Evolutionary conservation across 2,888 invertebrate genomes (phyloP).

Genomic region (Caenorhabditis panamensis): DNA sequence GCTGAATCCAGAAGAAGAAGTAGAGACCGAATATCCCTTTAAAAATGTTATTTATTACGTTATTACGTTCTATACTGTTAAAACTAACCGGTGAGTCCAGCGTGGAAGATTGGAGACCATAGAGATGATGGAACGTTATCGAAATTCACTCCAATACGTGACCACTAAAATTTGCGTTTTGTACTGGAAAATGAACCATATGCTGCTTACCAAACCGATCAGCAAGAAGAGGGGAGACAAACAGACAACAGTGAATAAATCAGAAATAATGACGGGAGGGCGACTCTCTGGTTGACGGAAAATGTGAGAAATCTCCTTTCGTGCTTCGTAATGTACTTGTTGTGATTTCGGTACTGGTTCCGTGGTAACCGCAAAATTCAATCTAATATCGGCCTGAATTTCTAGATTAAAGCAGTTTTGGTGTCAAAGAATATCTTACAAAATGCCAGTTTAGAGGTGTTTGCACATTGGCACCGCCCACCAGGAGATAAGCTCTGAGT

Average conservation of each 20-base stretch:
- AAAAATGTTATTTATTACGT: too few relatives aligned
- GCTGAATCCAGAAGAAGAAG: slow-evolving; percentile 91
- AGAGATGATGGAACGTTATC: slow-evolving; percentile 88
- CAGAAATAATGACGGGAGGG: slow-evolving; percentile 91
- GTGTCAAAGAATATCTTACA: slow-evolving; percentile 81
- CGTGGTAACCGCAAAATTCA: slow-evolving; percentile 86
- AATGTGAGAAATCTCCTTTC: slow-evolving; percentile 85
- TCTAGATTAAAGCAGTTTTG: not conserved
- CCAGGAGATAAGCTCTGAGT: slow-evolving; percentile 89
- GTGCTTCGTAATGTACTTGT: slow-evolving; percentile 73
- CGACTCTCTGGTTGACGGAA: slow-evolving; percentile 94
- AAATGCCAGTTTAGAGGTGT: slow-evolving; percentile 93
- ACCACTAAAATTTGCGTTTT: slow-evolving; percentile 89
- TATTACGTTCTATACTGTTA: too few relatives aligned
- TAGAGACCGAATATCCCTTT: slow-evolving; percentile 92
- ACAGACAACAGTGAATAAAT: slow-evolving; percentile 91
- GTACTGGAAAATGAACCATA: too few relatives aligned
- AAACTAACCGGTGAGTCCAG: slow-evolving; percentile 90
- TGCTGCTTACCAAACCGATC: slow-evolving; percentile 85
- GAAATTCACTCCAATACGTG: slow-evolving; percentile 90
- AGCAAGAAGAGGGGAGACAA: slow-evolving; percentile 90
- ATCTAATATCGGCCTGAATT: slow-evolving; percentile 85
- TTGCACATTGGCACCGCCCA: slow-evolving; percentile 93
- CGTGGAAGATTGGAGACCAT: slow-evolving; percentile 92
- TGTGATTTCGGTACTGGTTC: slow-evolving; percentile 76